phyloP scores from a whole-genome alignment of 2,113 vertebrate species.

The Perca fluviatilis region DNA sequence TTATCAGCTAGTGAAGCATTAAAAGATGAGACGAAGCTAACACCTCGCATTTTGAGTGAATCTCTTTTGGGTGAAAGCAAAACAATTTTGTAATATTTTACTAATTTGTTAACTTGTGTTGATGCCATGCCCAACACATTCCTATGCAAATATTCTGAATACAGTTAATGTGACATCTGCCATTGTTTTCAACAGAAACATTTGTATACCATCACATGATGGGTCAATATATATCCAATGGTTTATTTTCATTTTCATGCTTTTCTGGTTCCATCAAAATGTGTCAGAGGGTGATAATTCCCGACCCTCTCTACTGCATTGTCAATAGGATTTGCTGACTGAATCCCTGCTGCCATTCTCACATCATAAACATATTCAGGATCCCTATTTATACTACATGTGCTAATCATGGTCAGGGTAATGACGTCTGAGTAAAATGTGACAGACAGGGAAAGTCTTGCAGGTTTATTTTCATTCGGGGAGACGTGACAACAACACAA shows the following conservation, averaged over 20 bases:
- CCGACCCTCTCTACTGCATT: slow-evolving; percentile 56
- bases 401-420: slow-evolving; percentile 57
- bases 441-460: slow-evolving; percentile 32
- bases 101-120: not conserved
- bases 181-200: slow-evolving; percentile 18
- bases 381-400: slow-evolving; percentile 56
- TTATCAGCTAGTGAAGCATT: not conserved
- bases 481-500: not conserved
- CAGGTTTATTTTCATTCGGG: slow-evolving; percentile 37
- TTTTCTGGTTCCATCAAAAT: slow-evolving; percentile 79
- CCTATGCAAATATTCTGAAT: slow-evolving; percentile 18
- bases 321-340: slow-evolving; percentile 69
- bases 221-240: slow-evolving; percentile 64
- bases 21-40: not conserved
- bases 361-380: slow-evolving; percentile 58
- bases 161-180: slow-evolving; percentile 14
- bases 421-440: slow-evolving; percentile 30
- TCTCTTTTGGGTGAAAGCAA: slow-evolving; percentile 8
- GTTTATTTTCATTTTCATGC: slow-evolving; percentile 83
- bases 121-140: not conserved
- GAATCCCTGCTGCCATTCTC: slow-evolving; percentile 58
- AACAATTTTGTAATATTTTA: slow-evolving; percentile 5
- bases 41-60: not conserved
- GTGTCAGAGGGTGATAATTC: slow-evolving; percentile 77
- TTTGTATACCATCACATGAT: slow-evolving; percentile 34